Percentiles rank a stretch among this genome's conserved stretches.
phyloP scores from a whole-genome alignment of 2,113 vertebrate genomes.

The Hyla sarda region DNA sequence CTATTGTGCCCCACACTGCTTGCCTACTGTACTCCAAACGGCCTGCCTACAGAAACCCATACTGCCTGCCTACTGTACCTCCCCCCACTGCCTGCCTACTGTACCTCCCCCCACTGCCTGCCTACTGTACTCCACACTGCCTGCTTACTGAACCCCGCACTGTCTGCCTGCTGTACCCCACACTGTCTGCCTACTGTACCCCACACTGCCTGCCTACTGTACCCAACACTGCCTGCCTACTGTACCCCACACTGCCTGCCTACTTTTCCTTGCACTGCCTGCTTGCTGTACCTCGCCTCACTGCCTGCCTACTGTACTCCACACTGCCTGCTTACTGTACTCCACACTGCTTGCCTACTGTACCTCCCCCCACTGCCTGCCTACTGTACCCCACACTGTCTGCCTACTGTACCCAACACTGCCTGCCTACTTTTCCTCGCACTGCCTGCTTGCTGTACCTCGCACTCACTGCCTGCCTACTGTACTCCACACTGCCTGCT shows the following conservation, averaged over 20 bases:
- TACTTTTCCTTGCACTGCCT: not conserved
- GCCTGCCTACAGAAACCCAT: too few species aligned
- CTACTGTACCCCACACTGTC: not conserved
- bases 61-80: too few species aligned
- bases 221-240: not conserved
- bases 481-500: not conserved
- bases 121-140: not conserved
- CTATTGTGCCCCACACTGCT: not conserved
- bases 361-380: too few species aligned
- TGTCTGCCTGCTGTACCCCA: not conserved
- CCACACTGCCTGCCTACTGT: not conserved
- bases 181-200: not conserved
- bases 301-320: not conserved
- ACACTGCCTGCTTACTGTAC: not conserved
- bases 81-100: not conserved
- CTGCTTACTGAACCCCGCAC: not conserved
- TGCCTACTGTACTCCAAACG: too few species aligned
- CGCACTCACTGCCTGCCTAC: not conserved
- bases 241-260: not conserved
- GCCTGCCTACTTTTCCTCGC: not conserved
- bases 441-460: not conserved
- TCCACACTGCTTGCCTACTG: not conserved
- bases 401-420: not conserved
- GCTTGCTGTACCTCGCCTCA: not conserved
- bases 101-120: not conserved